A percentile compares a stretch with the other conserved stretches of the same genome.
phyloP scores from a whole-genome alignment of 2,113 vertebrate species.

The Myxocyprinus asiaticus region DNA sequence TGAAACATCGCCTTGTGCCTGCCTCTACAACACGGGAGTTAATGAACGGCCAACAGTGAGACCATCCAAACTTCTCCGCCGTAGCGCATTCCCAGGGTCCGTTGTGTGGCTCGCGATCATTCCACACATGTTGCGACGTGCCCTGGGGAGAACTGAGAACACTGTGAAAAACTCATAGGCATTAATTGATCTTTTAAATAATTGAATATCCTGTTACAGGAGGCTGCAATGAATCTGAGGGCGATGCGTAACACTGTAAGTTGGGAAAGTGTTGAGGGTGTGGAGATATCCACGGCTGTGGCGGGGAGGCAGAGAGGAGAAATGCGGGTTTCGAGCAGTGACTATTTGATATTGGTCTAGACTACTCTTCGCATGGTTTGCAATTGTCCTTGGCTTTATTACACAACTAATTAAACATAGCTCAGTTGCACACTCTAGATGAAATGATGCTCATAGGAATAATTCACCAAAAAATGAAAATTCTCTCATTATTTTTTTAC shows the following conservation, averaged over 20 bases:
- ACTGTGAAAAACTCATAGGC: slow-evolving; percentile 62
- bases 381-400: slow-evolving; percentile 58
- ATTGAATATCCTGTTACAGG: slow-evolving; percentile 66
- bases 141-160: slow-evolving; percentile 61
- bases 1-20: slow-evolving; percentile 53
- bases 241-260: slow-evolving; percentile 24
- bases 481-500: no score
- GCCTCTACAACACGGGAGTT: no score
- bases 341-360: slow-evolving; percentile 59
- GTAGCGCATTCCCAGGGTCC: slow-evolving; percentile 62
- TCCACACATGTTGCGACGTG: slow-evolving; percentile 68
- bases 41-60: slow-evolving; percentile 57
- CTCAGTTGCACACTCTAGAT: slow-evolving; percentile 60
- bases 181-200: slow-evolving; percentile 69
- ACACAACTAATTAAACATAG: slow-evolving; percentile 69
- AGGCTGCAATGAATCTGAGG: slow-evolving; percentile 47
- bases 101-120: slow-evolving; percentile 61
- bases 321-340: slow-evolving; percentile 29
- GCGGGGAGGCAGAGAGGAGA: background rate
- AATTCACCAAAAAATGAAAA: no score
- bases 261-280: slow-evolving; percentile 41
- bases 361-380: slow-evolving; percentile 58
- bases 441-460: no score
- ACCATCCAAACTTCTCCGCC: slow-evolving; percentile 43
- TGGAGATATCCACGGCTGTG: slow-evolving; percentile 36